These are phyloP conservation scores for Pristionchus entomophagus DNA, from an alignment of 2,888 invertebrate genomes.

Conservation along the genomic window DNA sequence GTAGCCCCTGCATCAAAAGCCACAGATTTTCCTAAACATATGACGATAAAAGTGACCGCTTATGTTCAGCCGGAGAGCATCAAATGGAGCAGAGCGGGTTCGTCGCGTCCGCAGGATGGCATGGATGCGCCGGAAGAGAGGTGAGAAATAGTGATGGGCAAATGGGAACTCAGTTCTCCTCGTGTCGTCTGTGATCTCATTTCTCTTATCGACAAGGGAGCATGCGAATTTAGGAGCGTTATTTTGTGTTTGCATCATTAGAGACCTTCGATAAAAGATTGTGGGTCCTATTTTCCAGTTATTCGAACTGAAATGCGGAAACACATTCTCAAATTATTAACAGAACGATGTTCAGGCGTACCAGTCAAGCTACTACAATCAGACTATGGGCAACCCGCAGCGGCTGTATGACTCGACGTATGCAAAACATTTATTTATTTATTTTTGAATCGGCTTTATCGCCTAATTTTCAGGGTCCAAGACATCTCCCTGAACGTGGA, in stretches of 20 bases:
- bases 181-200: neutral
- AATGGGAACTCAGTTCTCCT: neutral
- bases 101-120: neutral
- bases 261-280: neutral
- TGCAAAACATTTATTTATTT: neutral
- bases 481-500: neutral
- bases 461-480: neutral
- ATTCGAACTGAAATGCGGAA: no score
- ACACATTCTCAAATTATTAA: no score
- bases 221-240: neutral
- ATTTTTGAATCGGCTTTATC: neutral
- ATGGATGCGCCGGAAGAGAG: neutral
- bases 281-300: neutral
- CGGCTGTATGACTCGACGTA: neutral
- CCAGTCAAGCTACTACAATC: neutral
- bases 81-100: slow-evolving; percentile 5
- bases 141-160: neutral
- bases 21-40: neutral
- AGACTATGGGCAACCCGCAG: neutral
- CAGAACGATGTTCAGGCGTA: no score
- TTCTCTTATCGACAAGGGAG: neutral
- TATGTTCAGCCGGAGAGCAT: neutral
- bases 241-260: neutral
- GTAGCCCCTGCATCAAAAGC: neutral
- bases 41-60: neutral